Evolutionary conservation across 37 sponge, comb jelly and placozoan species (phyloP).

Genomic region (Haliclona indistincta): DNA sequence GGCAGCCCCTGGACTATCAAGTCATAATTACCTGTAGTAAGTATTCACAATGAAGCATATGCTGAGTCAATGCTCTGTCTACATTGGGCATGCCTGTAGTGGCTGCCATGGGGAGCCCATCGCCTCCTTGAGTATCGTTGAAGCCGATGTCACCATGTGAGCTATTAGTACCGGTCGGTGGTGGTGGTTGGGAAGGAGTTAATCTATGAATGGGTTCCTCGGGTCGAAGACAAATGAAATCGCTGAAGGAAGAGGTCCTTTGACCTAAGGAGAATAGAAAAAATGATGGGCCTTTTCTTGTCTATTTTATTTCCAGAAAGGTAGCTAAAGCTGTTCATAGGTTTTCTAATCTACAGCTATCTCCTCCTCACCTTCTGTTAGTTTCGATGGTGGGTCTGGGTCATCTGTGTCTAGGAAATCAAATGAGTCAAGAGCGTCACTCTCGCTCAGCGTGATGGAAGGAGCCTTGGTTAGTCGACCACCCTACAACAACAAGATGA

Average conservation of each 20-base stretch:
- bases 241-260: background rate
- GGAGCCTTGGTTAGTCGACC: background rate
- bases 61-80: conserved; percentile 44
- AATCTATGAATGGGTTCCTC: background rate
- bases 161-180: background rate
- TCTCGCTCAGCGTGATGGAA: conserved; percentile 55
- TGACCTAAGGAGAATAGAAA: background rate
- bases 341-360: background rate
- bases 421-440: conserved; percentile 54
- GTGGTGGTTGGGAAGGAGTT: too few relatives aligned
- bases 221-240: background rate
- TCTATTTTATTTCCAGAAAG: too few relatives aligned
- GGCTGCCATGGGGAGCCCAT: background rate
- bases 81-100: conserved; percentile 5
- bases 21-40: conserved; percentile 33
- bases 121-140: background rate
- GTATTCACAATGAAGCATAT: conserved; percentile 56
- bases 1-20: background rate
- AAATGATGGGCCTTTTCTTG: background rate
- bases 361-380: background rate
- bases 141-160: too few relatives aligned
- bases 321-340: too few relatives aligned
- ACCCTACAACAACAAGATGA: conserved; percentile 9
- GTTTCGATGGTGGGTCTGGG: background rate
- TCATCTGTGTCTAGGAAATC: conserved; percentile 48